A percentile compares a stretch with the other conserved stretches of the same genome.
Conservation (phyloP, 2,888 invertebrate species). For the Spodoptera exigua region DNA sequence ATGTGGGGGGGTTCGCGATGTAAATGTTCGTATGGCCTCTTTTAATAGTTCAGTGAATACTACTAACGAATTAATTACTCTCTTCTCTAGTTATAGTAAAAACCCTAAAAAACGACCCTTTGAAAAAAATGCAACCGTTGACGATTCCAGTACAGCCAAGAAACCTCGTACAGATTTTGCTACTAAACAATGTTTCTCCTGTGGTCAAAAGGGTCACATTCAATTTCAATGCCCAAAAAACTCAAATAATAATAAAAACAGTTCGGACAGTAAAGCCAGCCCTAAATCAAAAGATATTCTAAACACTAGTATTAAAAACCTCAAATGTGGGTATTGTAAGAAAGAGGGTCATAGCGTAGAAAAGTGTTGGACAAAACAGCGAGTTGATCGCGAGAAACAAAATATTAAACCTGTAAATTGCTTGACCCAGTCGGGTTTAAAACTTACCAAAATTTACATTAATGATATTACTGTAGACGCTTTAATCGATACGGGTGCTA, state of each 20-base stretch:
- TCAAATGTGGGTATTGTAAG: slow-evolving; percentile 6
- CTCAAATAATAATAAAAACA: background rate
- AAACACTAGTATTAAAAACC: background rate
- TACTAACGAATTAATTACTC: slow-evolving; percentile 5
- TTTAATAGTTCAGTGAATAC: slow-evolving; percentile 5
- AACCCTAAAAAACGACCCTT: slow-evolving; percentile 4
- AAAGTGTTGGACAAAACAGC: slow-evolving; percentile 9
- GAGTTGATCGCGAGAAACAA: slow-evolving; percentile 9
- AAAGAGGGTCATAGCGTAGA: slow-evolving; percentile 15
- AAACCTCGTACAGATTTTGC: slow-evolving; percentile 8
- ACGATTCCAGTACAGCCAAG: slow-evolving; percentile 6
- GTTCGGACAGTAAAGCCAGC: background rate
- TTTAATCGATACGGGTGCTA: slow-evolving; percentile 13
- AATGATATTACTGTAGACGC: slow-evolving; percentile 10
- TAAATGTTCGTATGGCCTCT: slow-evolving; percentile 20
- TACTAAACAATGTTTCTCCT: slow-evolving; percentile 3
- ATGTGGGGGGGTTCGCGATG: slow-evolving; percentile 22
- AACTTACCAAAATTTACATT: slow-evolving; percentile 10
- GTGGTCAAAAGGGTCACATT: slow-evolving; percentile 12
- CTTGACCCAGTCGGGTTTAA: slow-evolving; percentile 1
- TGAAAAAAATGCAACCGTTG: slow-evolving; percentile 3
- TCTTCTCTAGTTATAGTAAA: slow-evolving; percentile 6
- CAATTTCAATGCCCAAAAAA: slow-evolving; percentile 9
- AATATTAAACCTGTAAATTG: slow-evolving; percentile 11
- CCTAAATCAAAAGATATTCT: slow-evolving; percentile 1